These are phyloP conservation scores for Salmo trutta DNA, from an alignment of 2,797 vertebrate species.

Conservation along the genomic window DNA sequence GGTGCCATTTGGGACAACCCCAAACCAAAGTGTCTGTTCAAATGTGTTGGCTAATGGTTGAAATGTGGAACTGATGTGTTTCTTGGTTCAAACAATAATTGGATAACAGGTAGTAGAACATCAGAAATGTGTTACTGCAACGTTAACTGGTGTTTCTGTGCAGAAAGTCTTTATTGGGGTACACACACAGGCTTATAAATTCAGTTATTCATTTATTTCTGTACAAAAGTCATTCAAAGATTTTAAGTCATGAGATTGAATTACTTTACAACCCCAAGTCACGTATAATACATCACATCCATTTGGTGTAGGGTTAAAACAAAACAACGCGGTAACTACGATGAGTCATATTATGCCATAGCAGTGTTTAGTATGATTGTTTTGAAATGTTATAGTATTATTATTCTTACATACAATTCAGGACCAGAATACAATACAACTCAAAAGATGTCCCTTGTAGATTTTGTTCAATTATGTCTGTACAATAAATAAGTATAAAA, in stretches of 20 bases:
- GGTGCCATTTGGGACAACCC: background rate
- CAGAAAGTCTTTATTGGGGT: constrained; percentile 27
- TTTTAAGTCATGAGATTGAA: constrained; percentile 55
- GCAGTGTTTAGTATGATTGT: constrained; percentile 36
- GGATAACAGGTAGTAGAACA: background rate
- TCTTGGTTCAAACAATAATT: background rate
- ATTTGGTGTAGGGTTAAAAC: constrained; percentile 63
- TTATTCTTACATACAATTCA: constrained; percentile 67
- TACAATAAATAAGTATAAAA: constrained; percentile 99
- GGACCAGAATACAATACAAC: constrained; percentile 73
- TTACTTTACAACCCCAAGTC: constrained; percentile 66
- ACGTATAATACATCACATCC: constrained; percentile 69
- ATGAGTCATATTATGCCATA: constrained; percentile 58
- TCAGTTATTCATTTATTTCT: constrained; percentile 69
- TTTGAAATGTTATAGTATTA: constrained; percentile 39
- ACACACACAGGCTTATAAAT: background rate
- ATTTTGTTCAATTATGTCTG: constrained; percentile 77
- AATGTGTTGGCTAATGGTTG: background rate
- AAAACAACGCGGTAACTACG: constrained; percentile 45
- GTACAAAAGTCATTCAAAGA: constrained; percentile 67
- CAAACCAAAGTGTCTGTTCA: background rate
- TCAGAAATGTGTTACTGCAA: background rate
- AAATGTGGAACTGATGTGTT: background rate
- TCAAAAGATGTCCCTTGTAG: constrained; percentile 73
- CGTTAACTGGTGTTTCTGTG: background rate